Evolutionary conservation across 2,797 vertebrate species (phyloP), one percentile per base, ranked within the genome.

Genomic region (Caiman crocodilus): DNA sequence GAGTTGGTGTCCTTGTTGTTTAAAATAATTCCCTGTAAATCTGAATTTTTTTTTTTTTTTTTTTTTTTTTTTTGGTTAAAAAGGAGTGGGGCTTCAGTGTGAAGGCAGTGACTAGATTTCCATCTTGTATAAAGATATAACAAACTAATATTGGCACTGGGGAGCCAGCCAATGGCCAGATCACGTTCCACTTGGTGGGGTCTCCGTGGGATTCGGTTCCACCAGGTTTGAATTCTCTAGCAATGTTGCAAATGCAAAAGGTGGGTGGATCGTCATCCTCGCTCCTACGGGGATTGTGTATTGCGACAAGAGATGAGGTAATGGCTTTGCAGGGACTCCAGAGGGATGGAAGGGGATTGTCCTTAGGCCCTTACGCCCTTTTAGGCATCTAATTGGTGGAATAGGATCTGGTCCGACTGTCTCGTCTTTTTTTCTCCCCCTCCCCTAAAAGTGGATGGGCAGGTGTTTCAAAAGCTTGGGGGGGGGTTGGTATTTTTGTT

Each of bases 1-100:
- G 82, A 81, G 56, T 14, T 14, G 67, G 73, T 76, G 69, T 86
- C 74, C 69, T 15, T n/a, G 3, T 71, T 2, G 0, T 30, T 77
- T 23, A 89, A 92, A 93, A 92, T 60, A 81, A 95, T 96, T 98
- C 97, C 98, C 97, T 95, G 96, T 94, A 93, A 98, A 98, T 97
- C 98, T 98, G 98, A 98, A 98, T 85, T 85, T 76, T 80, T 50
- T 50, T 50, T 42, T 42, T 50, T 50, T 50, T 85, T 85, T 76
- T 80, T 50, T 50, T 50, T 42, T 42, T 50, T 50, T 50, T 9
- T 61, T 15, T 76, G 30, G 60, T 21, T 75, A 17, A 20, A 21
- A 55, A 17, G 59, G 17, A 10, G 82, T 1, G 64, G 96, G 94
- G 90, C 94, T 97, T 80, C 84, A 23, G 87, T 92, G 85, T 88